phyloP scores from a whole-genome alignment of 2,888 invertebrate species.

The Galerucella calmariensis region DNA sequence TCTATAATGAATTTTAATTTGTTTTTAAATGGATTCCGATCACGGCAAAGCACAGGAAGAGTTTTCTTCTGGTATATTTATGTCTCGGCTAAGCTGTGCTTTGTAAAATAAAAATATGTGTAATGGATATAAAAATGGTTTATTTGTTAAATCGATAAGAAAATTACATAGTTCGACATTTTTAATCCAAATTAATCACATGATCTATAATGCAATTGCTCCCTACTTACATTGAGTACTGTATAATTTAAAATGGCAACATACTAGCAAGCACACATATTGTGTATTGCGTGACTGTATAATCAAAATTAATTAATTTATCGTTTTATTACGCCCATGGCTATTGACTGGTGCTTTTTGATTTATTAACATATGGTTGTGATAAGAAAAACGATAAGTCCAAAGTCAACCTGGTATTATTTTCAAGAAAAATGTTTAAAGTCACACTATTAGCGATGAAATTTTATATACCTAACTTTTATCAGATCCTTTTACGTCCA shows the following conservation, averaged over 20 bases:
- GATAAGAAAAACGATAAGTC: conserved; percentile 33
- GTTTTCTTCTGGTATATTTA: too few species aligned
- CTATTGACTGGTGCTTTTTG: conserved; percentile 38
- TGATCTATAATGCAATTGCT: neutral
- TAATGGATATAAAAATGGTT: too few species aligned
- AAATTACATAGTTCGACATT: neutral
- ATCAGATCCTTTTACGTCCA: conserved; percentile 44
- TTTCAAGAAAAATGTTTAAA: conserved; percentile 41
- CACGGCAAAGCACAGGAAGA: too few species aligned
- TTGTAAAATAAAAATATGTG: too few species aligned
- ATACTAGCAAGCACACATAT: conserved; percentile 9
- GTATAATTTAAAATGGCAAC: conserved; percentile 1
- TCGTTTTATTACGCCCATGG: conserved; percentile 40
- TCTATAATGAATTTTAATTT: too few species aligned
- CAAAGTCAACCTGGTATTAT: conserved; percentile 1
- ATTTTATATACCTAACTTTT: conserved; percentile 39
- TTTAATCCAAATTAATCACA: neutral
- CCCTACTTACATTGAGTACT: neutral
- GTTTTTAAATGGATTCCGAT: too few species aligned
- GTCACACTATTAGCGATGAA: conserved; percentile 43
- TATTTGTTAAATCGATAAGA: too few species aligned
- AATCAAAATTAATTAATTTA: conserved; percentile 42
- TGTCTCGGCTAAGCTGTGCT: too few species aligned
- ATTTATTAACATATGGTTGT: conserved; percentile 35
- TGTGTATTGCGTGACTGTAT: conserved; percentile 32